Evolutionary conservation across 2,797 vertebrate genomes (phyloP), one percentile per base, ranked within the genome.

Genomic region (Podarcis siculus): DNA sequence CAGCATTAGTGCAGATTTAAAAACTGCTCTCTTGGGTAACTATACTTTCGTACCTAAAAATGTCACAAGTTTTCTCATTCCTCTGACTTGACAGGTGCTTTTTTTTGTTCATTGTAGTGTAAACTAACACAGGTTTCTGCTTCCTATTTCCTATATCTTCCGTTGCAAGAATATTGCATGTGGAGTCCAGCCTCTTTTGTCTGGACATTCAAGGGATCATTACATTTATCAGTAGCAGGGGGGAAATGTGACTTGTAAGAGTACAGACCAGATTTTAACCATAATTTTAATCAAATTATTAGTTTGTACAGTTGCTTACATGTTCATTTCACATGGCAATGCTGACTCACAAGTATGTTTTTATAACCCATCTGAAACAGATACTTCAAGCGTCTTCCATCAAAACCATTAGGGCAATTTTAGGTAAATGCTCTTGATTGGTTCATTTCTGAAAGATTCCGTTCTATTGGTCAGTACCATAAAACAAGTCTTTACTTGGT

Each of bases 231-330:
- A 35, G n/a, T 67, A 67, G 45, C 19, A 32, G 61, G 67, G 32
- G 23, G 66, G 15, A 8, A 71, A 5, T 61, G 37, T 21, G 30
- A 23, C 7, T 66, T 49, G 42, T 49, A 27, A 66, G 17, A n/a
- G 25, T 73, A 37, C 39, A 79, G 75, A 81, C 27, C 30, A 64
- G n/a, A 80, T 25, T 85, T 85, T 66, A 73, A 23, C 27, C 27
- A 25, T 7, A 55, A 8, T 66, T 79, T 80, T 80, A 66, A 71
- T 75, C 45, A 64, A 19, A 45, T 67, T 21, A 9, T 64, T 64
- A 85, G 17, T 89, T 12, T 75, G 71, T 25, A 85, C 49, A 49
- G 19, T 72, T 37, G 25, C 77, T 84, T 79, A 85, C 23, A 88
- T 61, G 37, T 25, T 88, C 5, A 39, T 4, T 61, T 88, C 13